Base-by-base conservation (phyloP, 1,140 invertebrate genomes). In the Drosophila rhopaloa region DNA sequence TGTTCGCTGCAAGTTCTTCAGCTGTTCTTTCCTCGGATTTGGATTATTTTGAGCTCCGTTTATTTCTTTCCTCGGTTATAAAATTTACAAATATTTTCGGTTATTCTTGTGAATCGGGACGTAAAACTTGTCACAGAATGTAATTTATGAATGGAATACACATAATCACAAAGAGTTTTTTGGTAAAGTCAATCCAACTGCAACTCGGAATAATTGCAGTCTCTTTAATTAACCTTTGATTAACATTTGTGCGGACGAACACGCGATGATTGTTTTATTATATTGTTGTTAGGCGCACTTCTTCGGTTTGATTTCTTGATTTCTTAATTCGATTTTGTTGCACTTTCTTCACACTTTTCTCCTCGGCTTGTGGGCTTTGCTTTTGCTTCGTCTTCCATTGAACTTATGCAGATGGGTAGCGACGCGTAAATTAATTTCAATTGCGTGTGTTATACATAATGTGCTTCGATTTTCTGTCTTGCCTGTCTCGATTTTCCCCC, bases 351-450 rank as follows among this genome's bases (percentile, higher is more conserved):
- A 68, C 65, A 74, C 38, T 61, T 56, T 68, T 79, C 48, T 14
- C 14, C 29, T 51, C 27, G 27, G 48, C 16, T 8, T n/a, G 24
- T 11, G 6, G 6, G 27, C 19, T 46, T 46, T 56, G 58, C 11
- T 46, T 43, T 58, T 50, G 47, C 56, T 51, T 82, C 59, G 47
- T 76, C 63, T 83, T 78, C 84, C 81, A 78, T 81, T 85, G 81
- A 85, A 85, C 81, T 85, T 85, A 85, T 85, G 81, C 81, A 85
- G 82, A 85, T 86, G 57, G 66, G 40, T 62, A 76, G 55, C 82
- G 65, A 68, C 63, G 82, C 81, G 81, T 85, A 71, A 82, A 85
- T 85, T 84, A 74, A 85, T 78, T 85, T 85, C 76, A 85, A 85
- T 85, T 84, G 73, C 76, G 50, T 71, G 43, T 54, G 59, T 43